Evolutionary conservation across 2,888 invertebrate genomes (phyloP).

Genomic region (Oscheius onirici): DNA sequence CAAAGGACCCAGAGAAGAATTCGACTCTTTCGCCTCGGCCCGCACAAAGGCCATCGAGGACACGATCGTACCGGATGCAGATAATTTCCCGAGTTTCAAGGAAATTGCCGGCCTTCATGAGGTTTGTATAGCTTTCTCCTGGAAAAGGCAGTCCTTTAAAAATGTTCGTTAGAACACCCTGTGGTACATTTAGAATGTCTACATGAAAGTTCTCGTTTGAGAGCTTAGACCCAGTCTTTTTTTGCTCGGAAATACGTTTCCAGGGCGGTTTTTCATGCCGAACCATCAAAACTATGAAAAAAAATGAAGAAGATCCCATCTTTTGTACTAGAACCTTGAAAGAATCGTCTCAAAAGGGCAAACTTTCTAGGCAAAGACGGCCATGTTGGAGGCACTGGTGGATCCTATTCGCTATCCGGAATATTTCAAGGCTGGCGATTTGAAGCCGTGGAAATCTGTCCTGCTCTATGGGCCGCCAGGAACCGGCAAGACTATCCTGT

Average conservation of each 20-base stretch:
- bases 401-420: slow-evolving; percentile 76
- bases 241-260: no score
- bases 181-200: no score
- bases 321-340: no score
- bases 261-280: no score
- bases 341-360: neutral
- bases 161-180: no score
- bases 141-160: neutral
- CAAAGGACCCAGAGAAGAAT: slow-evolving; percentile 2
- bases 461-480: slow-evolving; percentile 75
- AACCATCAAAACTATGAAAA: no score
- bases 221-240: no score
- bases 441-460: slow-evolving; percentile 75
- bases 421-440: slow-evolving; percentile 74
- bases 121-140: slow-evolving; percentile 61
- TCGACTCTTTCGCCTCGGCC: slow-evolving; percentile 9
- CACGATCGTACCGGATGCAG: slow-evolving; percentile 31
- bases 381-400: slow-evolving; percentile 75
- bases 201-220: no score
- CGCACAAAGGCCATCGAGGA: slow-evolving; percentile 35
- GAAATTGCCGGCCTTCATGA: slow-evolving; percentile 72
- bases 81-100: slow-evolving; percentile 19
- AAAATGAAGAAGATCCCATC: no score
- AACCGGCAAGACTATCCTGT: slow-evolving; percentile 72
- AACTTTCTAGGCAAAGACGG: slow-evolving; percentile 73